Evolutionary conservation across 2,797 vertebrate genomes (phyloP), one percentile per base, ranked within the genome.

Genomic region (Lithobates sylvaticus): DNA sequence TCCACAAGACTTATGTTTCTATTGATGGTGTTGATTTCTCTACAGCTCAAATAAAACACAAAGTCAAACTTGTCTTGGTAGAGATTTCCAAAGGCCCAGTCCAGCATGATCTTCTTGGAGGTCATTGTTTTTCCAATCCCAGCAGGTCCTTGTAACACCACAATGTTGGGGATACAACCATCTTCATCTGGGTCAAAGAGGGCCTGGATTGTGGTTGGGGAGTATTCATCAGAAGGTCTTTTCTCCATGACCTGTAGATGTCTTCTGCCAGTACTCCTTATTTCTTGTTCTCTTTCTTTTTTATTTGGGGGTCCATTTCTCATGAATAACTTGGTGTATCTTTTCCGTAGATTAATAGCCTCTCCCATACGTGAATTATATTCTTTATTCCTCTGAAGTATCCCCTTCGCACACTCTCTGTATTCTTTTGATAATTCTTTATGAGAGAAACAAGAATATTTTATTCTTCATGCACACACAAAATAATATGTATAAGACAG

Each of bases 41-140:
- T 47, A 44, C 87, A 81, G 6, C 15, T 78, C 29, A 88, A 44
- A 5, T 23, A 88, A 84, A 87, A 86, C 13, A 85, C 34, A 0
- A 5, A 42, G 0, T 0, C 0, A 16, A 50, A 26, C 21, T 26
- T 65, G 0, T 32, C 65, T 7, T 26, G 21, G 0, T 15, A 6
- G 2, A 54, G 61, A 12, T 1, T 18, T 3, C 26, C 74, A 65
- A 78, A 29, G 0, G 27, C 26, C 91, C 78, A 93, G 27, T 91
- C 90, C 12, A 73, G 32, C 89, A 93, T 70, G 83, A 90, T 44
- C 76, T 89, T 88, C 75, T 83, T 89, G 0, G 90, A 84, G 0
- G 75, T 42, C 0, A 6, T 69, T 0, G 92, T 94, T 77, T 93
- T 93, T 10, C 92, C 92, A 5, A 89, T 87, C 0, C 92, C 91